Evolutionary conservation across 2,797 vertebrate genomes (phyloP).

Genomic region (Myotis planiceps): DNA sequence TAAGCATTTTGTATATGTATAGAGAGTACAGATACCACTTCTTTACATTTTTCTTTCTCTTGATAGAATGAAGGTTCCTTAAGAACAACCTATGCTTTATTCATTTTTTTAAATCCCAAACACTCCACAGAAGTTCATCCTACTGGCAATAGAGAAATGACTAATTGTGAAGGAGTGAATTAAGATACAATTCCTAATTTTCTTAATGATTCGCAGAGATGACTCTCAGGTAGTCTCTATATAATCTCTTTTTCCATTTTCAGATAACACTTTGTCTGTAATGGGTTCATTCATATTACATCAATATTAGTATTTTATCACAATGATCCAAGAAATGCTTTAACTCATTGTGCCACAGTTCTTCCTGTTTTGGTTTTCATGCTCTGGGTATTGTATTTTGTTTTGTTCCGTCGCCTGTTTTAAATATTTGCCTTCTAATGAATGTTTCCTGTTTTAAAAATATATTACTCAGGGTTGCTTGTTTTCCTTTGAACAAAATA

Average conservation of each 20-base stretch:
- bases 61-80: background rate
- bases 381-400: background rate
- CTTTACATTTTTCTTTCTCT: background rate
- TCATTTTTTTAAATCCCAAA: background rate
- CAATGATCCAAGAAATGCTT: background rate
- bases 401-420: background rate
- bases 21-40: background rate
- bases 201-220: background rate
- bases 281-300: background rate
- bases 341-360: background rate
- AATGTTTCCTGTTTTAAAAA: background rate
- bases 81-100: background rate
- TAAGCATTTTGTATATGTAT: background rate
- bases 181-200: background rate
- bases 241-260: background rate
- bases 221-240: background rate
- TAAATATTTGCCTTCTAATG: background rate
- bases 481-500: slow-evolving; percentile 42
- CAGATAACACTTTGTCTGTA: background rate
- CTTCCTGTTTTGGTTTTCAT: background rate
- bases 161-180: background rate
- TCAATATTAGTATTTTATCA: background rate
- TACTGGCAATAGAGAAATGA: background rate
- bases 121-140: background rate
- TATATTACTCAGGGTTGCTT: background rate